Base-by-base conservation (phyloP, 2,888 invertebrate genomes). In the Hymenopus coronatus region DNA sequence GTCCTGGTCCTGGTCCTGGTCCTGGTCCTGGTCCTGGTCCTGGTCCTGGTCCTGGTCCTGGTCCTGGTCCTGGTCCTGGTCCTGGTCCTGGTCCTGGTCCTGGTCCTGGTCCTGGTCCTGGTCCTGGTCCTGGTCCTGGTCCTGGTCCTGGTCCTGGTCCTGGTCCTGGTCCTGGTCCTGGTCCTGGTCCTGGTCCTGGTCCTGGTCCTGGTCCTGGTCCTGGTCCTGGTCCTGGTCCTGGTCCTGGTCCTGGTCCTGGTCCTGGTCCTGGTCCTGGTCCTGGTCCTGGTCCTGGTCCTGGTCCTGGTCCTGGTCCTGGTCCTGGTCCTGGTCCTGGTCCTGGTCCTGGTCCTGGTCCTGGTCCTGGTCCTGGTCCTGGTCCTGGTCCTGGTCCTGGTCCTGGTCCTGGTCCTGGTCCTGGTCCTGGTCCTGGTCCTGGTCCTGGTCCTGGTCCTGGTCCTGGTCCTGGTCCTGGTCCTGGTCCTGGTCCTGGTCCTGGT, bases 1-100 rank as follows among this genome's bases (percentile, higher is more conserved):
- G 84, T 84, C 84, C 84, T 84, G 84, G 84, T 84, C 84, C 84
- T 84, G 84, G 81, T 81, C 84, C 84, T 84, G 84, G 84, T 84
- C 84, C 84, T 84, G 84, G 84, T 84, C 84, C 84, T 84, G 84
- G 81, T 81, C 84, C 84, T 84, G 84, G 84, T 84, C 84, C 84
- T 84, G 84, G 84, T 84, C 84, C 84, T 84, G 84, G 81, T 81
- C 84, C 84, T 84, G 84, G 84, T 84, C 84, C 84, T 84, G 84
- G 84, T 84, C 84, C 84, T 84, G 84, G 81, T 81, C 84, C 84
- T 84, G 84, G 84, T 84, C 84, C 84, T 84, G 84, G 84, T 84
- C 84, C 84, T 84, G 84, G 81, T 81, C 84, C 84, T 84, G 84
- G 84, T 84, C 84, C 84, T 84, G 84, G 84, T 84, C 84, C 84